Evolutionary conservation across 2,888 invertebrate genomes (phyloP), one percentile per base, ranked within the genome.

Genomic region (Napeogenes sylphis): DNA sequence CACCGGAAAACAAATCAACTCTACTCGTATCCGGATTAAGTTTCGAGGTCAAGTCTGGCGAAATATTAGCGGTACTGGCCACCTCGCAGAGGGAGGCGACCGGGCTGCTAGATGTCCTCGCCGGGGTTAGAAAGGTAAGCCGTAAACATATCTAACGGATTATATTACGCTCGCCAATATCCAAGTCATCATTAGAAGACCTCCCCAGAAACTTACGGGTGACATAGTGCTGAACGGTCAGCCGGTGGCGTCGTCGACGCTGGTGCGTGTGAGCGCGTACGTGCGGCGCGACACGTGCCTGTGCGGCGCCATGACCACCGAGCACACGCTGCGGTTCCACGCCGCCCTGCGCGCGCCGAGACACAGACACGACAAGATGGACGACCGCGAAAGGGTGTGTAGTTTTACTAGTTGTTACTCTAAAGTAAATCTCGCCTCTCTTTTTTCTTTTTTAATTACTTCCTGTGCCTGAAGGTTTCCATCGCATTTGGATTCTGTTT

Each of bases 181-280:
- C 35, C 6, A 35, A 35, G 35, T 35, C 21, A 0, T 21, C 21
- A 35, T 3, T 6, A 6, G 35, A 4, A 4, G 35, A 35, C 35
- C 35, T 35, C 35, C 35, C 0, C 76, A 92, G 84, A 92, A 94
- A 73, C 77, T 91, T 81, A 80, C 93, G 2, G 97, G 97, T 0
- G 96, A 96, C 75, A 94, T 98, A 72, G 90, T 97, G 30, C 90
- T 98, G 13, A 98, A 98, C 81, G 98, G 98, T 0, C 95, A 97
- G 79, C 93, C 94, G 53, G 94, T 97, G 53, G 93, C 94, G 21
- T 91, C 94, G 0, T 91, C 92, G 4, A 93, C 94, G 13, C 90
- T 98, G 54, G 91, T 94, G 60, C 92, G 93, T 58, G 91, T 96
- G 13, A 93, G 95, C 0, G 95, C 95, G 2, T 95, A 95, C 76